phyloP scores from a whole-genome alignment of 2,888 invertebrate genomes.

The Eristalis pertinax region DNA sequence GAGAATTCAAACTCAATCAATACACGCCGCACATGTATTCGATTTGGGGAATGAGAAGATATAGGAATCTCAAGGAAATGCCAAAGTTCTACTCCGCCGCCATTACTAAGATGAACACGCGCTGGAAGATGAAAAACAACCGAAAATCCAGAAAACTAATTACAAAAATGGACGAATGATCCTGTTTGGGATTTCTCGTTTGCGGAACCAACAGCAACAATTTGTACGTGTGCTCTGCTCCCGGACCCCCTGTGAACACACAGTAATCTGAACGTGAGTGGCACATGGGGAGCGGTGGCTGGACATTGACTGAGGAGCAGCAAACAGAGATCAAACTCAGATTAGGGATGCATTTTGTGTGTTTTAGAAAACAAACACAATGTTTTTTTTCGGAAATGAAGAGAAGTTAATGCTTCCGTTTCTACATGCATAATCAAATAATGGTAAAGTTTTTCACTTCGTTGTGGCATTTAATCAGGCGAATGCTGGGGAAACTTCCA shows the following conservation, averaged over 20 bases:
- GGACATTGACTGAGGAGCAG: not conserved
- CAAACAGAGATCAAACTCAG: conserved; percentile 42
- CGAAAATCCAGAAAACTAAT: conserved; percentile 64
- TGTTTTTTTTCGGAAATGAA: conserved; percentile 29
- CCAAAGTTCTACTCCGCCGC: conserved; percentile 42
- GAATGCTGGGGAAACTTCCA: not conserved
- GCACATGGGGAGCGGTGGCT: not conserved
- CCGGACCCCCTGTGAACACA: conserved; percentile 17
- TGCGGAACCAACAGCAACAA: conserved; percentile 22
- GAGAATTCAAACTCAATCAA: not conserved
- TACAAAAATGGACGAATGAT: conserved; percentile 66
- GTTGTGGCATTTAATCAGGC: conserved; percentile 28
- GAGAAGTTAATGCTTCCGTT: conserved; percentile 44
- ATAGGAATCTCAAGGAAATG: conserved; percentile 28
- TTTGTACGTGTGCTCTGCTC: conserved; percentile 31
- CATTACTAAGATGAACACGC: conserved; percentile 53
- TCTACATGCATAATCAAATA: conserved; percentile 57
- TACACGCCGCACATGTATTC: not conserved
- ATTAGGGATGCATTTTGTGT: conserved; percentile 55
- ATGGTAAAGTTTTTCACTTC: conserved; percentile 52
- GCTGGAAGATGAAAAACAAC: conserved; percentile 47
- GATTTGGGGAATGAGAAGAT: conserved; percentile 19
- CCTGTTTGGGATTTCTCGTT: conserved; percentile 36
- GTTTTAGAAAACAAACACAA: conserved; percentile 23
- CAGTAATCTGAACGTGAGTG: conserved; percentile 15